These are phyloP conservation scores for Aethes cnicana DNA, from an alignment of 2,888 invertebrate genomes.

Conservation along the genomic window DNA sequence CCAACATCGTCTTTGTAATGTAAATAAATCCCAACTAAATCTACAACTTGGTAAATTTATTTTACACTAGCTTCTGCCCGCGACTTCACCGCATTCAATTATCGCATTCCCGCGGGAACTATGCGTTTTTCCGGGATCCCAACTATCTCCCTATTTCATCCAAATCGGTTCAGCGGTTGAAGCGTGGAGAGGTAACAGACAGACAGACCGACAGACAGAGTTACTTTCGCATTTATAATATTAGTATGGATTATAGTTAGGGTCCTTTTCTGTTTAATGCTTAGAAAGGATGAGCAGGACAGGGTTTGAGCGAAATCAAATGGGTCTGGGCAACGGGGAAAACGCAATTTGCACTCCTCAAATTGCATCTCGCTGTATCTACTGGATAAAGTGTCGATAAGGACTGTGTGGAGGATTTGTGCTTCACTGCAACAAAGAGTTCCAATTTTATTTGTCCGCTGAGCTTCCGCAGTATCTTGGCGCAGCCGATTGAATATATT, in stretches of 20 bases:
- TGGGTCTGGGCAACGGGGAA: conserved; percentile 42
- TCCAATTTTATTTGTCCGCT: conserved; percentile 32
- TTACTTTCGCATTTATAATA: no score
- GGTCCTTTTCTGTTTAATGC: conserved; percentile 10
- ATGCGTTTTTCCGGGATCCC: no score
- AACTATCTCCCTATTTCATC: no score
- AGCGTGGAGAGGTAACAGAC: no score
- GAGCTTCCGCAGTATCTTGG: conserved; percentile 28
- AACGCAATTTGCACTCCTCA: conserved; percentile 52
- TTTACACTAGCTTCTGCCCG: no score
- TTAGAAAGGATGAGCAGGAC: not conserved
- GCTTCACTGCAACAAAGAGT: conserved; percentile 41
- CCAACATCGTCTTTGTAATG: not conserved
- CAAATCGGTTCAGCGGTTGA: no score
- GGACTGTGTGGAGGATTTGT: conserved; percentile 42
- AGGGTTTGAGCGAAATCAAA: conserved; percentile 45
- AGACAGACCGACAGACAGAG: no score
- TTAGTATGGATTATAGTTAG: no score
- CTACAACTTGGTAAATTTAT: conserved; percentile 15
- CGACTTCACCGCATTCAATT: no score
- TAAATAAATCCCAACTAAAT: conserved; percentile 10
- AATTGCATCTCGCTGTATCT: conserved; percentile 51
- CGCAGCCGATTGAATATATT: conserved; percentile 28
- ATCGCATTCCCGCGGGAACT: no score
- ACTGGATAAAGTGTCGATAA: conserved; percentile 48